Base-by-base conservation (phyloP, 2,888 invertebrate species). In the Aethes cnicana region DNA sequence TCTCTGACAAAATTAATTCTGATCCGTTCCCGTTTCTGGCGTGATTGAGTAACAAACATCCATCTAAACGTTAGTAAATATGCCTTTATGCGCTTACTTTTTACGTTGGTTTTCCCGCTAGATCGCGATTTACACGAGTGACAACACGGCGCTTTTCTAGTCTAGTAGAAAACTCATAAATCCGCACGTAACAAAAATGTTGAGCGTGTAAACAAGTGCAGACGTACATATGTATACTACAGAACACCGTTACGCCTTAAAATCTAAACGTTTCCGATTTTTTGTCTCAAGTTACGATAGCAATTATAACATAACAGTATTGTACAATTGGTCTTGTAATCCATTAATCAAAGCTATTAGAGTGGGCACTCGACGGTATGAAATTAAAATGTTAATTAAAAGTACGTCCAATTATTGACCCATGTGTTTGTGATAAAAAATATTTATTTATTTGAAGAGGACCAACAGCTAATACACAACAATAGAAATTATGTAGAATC, bases 291-390 rank as follows among this genome's bases (percentile, higher is more conserved):
- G 32, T 39, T 52, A 25, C 39, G 52, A 46, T 52, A 50, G 25
- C 52, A 46, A 52, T 52, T 39, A 39, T 44, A 32, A 46, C 37
- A 52, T 52, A 52, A 52, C 52, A 46, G 52, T 52, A 44, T 46
- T 52, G 52, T 52, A 52, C 44, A 52, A 52, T 32, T 46, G 44
- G 39, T 20, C 21, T 39, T 18, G 9, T 26, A 32, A 39, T 49
- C 28, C 36, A 35, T 41, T 41, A 48, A 48, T 48, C 17, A 41
- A 50, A 28, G 36, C 9, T n/a, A 11, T 44, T 37, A 44, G 18
- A 30, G 43, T 17, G 30, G 1, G 50, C 43, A 43, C 21, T 11
- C 47, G 47, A 21, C 25, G 28, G 20, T 41, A 14, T n/a, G 21
- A 50, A 18, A 30, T 37, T 18, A 50, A 44, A 44, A 36, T 50